Percentiles rank a stretch among this genome's conserved stretches.
Evolutionary conservation across 2,113 vertebrate genomes (phyloP).

Genomic region (Canis aureus): DNA sequence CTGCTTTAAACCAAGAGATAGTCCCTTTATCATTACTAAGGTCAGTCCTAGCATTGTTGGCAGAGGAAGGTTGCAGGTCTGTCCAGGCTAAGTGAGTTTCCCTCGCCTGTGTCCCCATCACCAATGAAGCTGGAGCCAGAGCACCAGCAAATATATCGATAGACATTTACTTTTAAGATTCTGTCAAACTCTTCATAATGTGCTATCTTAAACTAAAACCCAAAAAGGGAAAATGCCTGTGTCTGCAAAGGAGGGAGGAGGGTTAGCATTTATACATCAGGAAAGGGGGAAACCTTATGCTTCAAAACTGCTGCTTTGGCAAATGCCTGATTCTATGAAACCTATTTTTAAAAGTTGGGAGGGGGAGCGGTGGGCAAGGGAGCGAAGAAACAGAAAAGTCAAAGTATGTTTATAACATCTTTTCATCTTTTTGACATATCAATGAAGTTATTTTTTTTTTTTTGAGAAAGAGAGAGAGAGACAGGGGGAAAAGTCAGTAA

Average conservation of each 20-base stretch:
- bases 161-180: not conserved
- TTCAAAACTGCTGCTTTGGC: conserved; percentile 52
- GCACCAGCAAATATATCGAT: not conserved
- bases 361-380: not conserved
- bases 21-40: not conserved
- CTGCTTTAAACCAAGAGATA: not conserved
- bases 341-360: conserved; percentile 64
- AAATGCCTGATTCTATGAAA: conserved; percentile 56
- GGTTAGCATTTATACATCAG: not conserved
- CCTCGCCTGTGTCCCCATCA: accelerated
- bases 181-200: not conserved
- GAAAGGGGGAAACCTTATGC: not conserved
- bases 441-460: conserved; percentile 35
- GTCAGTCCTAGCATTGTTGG: not conserved
- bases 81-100: not conserved
- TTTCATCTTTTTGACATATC: conserved; percentile 77
- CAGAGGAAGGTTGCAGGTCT: not conserved
- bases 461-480: not conserved
- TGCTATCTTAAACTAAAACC: not conserved
- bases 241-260: not conserved
- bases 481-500: conserved; percentile 7
- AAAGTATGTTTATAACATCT: conserved; percentile 67
- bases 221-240: not conserved
- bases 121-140: not conserved
- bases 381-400: conserved; percentile 47